These are phyloP conservation scores for Trachops cirrhosus DNA, from an alignment of 2,797 vertebrate genomes.

Conservation along the genomic window DNA sequence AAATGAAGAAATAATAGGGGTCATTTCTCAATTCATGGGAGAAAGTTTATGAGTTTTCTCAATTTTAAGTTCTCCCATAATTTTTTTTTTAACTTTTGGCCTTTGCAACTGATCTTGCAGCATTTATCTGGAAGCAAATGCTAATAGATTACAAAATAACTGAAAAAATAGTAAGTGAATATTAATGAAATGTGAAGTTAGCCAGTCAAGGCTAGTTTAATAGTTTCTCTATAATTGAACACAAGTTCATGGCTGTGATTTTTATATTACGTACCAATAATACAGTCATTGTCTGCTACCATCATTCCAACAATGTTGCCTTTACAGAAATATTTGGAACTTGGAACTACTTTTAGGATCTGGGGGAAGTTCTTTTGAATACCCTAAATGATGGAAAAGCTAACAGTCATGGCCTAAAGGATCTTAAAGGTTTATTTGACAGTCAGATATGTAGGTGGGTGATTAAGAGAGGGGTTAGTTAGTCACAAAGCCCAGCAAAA, in stretches of 20 bases:
- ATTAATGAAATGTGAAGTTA: slow-evolving; percentile 27
- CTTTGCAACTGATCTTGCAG: neutral
- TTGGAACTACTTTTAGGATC: slow-evolving; percentile 29
- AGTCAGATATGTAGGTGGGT: neutral
- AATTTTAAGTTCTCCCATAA: slow-evolving; percentile 27
- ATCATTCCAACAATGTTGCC: slow-evolving; percentile 7
- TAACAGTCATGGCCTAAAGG: neutral
- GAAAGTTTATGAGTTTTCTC: slow-evolving; percentile 33
- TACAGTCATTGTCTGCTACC: neutral
- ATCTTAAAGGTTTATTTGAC: slow-evolving; percentile 20
- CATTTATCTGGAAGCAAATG: neutral
- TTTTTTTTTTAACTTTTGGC: slow-evolving; percentile 41
- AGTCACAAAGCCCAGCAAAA: neutral
- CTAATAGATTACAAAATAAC: slow-evolving; percentile 30
- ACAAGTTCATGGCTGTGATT: neutral
- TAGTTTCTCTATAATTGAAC: neutral
- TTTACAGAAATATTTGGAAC: slow-evolving; percentile 34
- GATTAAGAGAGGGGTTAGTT: neutral
- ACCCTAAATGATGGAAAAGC: slow-evolving; percentile 23
- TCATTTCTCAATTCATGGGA: neutral
- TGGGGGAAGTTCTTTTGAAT: slow-evolving; percentile 11
- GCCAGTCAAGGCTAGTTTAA: neutral
- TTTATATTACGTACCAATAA: slow-evolving; percentile 12
- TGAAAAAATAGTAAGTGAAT: neutral
- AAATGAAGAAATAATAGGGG: neutral